A percentile compares a stretch with the other conserved stretches of the same genome.
phyloP scores from a whole-genome alignment of 2,797 vertebrate species.

The Pseudotriccus pelzelni region DNA sequence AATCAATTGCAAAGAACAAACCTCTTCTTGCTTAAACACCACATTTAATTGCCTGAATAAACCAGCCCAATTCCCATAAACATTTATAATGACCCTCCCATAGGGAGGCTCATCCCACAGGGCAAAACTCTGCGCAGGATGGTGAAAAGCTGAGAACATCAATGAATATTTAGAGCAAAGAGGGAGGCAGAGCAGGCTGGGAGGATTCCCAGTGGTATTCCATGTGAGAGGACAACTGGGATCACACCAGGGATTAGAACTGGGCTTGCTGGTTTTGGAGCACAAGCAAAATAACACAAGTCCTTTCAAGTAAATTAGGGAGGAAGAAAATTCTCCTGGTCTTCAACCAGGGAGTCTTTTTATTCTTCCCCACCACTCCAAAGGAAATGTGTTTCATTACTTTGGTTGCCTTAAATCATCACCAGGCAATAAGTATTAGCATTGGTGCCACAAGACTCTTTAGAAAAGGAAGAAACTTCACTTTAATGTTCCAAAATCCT shows the following conservation, averaged over 20 bases:
- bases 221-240: neutral
- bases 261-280: neutral
- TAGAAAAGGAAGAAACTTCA: neutral
- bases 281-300: neutral
- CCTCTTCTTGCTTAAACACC: neutral
- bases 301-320: neutral
- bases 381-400: neutral
- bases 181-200: neutral
- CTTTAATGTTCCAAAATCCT: neutral
- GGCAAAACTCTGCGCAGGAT: neutral
- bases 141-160: neutral
- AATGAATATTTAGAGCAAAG: neutral
- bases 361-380: neutral
- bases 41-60: neutral
- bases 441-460: neutral
- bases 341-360: neutral
- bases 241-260: neutral
- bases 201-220: neutral
- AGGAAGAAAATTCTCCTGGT: neutral
- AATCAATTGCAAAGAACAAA: neutral
- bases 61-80: neutral
- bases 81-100: neutral
- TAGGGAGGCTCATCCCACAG: neutral
- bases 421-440: neutral
- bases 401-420: neutral